phyloP scores from a whole-genome alignment of 1,140 invertebrate species.

The Trichogramma pretiosum region DNA sequence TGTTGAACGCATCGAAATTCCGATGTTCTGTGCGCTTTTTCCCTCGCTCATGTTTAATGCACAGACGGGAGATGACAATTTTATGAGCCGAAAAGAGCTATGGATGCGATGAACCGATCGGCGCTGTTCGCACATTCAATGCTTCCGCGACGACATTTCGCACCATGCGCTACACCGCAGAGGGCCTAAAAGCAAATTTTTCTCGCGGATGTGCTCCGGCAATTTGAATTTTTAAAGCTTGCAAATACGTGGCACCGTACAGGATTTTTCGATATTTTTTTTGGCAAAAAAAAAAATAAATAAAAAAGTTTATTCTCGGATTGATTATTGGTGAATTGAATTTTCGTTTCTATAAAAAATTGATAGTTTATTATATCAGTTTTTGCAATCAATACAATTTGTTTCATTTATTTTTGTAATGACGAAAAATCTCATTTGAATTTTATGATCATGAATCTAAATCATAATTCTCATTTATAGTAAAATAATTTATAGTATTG shows the following conservation, averaged over 20 bases:
- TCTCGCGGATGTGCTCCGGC: slow-evolving; percentile 10
- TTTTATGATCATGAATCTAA: no score
- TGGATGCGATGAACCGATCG: slow-evolving; percentile 29
- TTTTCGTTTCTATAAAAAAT: no score
- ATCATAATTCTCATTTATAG: no score
- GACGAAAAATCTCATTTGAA: no score
- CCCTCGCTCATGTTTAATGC: slow-evolving; percentile 38
- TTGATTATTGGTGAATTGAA: no score
- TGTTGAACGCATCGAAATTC: no score
- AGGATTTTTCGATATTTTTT: slow-evolving; percentile 1
- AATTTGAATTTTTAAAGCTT: slow-evolving; percentile 20
- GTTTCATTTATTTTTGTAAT: no score
- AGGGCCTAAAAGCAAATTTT: slow-evolving; percentile 17
- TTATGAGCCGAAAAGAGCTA: slow-evolving; percentile 32
- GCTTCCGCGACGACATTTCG: slow-evolving; percentile 12
- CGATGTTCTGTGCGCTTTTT: slow-evolving; percentile 12
- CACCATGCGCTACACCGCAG: background rate
- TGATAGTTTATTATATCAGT: no score
- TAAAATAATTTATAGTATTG: no score
- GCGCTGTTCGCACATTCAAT: slow-evolving; percentile 25
- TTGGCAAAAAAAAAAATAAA: background rate
- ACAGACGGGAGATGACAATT: slow-evolving; percentile 37
- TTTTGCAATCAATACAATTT: no score
- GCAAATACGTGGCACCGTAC: slow-evolving; percentile 16
- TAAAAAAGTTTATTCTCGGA: no score